Conservation (phyloP, 2,797 vertebrate species). For the Sebastes vulpes region DNA sequence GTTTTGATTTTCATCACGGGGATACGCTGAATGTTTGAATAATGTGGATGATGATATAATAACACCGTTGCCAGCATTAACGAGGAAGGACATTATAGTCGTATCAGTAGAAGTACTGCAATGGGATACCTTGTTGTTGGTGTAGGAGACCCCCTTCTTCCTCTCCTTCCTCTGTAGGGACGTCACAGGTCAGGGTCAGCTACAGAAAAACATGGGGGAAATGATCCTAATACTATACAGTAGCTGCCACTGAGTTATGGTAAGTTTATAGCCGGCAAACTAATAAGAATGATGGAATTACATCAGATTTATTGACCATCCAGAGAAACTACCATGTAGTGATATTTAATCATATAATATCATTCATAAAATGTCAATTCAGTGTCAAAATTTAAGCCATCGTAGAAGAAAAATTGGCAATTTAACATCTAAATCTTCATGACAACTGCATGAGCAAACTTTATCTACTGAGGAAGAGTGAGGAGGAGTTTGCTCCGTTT, state of each 20-base stretch:
- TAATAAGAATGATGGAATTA: background rate
- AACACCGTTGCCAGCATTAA: constrained; percentile 25
- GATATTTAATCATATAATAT: background rate
- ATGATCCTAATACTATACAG: background rate
- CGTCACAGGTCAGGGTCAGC: constrained; percentile 8
- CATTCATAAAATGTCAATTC: background rate
- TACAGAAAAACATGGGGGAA: background rate
- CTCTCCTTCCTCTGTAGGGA: constrained; percentile 1
- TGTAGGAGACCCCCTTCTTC: background rate
- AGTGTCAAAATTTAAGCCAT: background rate
- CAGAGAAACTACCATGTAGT: background rate
- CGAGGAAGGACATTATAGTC: constrained; percentile 30
- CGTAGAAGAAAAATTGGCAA: background rate
- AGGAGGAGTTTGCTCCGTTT: background rate
- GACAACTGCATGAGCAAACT: background rate
- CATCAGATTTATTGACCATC: background rate
- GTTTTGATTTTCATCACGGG: constrained; percentile 35
- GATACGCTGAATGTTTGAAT: constrained; percentile 33
- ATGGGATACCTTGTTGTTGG: constrained; percentile 31
- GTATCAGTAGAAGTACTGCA: constrained; percentile 43
- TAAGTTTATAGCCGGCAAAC: background rate
- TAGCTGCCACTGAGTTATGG: background rate
- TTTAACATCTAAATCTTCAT: background rate
- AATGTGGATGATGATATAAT: constrained; percentile 55
- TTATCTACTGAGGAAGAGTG: background rate